Conservation (phyloP, 1,140 invertebrate genomes). For the Nebria ingens region DNA sequence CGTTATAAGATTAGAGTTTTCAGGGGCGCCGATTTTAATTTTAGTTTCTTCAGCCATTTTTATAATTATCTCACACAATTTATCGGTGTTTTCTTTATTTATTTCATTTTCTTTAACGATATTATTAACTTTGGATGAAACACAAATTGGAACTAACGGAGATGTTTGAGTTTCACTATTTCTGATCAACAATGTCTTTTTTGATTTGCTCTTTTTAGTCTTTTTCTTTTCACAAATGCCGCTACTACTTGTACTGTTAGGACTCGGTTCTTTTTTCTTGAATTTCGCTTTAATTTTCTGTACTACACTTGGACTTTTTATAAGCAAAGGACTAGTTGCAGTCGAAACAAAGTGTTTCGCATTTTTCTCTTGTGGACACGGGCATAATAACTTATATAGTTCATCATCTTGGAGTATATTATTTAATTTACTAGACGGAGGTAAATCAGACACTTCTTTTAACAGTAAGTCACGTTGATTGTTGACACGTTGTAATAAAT, state of each 20-base stretch:
- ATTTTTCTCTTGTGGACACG: background rate
- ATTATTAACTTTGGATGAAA: background rate
- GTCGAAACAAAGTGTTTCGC: background rate
- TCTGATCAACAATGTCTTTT: conserved; percentile 1
- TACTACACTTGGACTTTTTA: background rate
- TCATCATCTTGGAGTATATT: background rate
- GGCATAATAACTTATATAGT: background rate
- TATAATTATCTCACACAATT: conserved; percentile 30
- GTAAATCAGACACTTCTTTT: background rate
- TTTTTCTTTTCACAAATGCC: background rate
- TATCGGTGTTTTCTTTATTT: conserved; percentile 16
- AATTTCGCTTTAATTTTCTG: background rate
- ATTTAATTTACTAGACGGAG: background rate
- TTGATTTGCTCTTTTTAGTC: background rate
- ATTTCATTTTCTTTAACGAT: background rate
- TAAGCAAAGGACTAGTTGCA: background rate
- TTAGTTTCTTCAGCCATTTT: conserved; percentile 26
- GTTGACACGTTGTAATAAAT: background rate
- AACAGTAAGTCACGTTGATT: background rate
- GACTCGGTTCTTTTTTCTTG: background rate
- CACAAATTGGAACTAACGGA: background rate
- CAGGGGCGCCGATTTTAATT: background rate
- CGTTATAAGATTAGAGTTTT: too few relatives aligned
- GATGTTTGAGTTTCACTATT: background rate
- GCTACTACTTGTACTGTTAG: background rate